Base-by-base conservation (phyloP, 2,113 vertebrate species). In the Scatophagus argus region DNA sequence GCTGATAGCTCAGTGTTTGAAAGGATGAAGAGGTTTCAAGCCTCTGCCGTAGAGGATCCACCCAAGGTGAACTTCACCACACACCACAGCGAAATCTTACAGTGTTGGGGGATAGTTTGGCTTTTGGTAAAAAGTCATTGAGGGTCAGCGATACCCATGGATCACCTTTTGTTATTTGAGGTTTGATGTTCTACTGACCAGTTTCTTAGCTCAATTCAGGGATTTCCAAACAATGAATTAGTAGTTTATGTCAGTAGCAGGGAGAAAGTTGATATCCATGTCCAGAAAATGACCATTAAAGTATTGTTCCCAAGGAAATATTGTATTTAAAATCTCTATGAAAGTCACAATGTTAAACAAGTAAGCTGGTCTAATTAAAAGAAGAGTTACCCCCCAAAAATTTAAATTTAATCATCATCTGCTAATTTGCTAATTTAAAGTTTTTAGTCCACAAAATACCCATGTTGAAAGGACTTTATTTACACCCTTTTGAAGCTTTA, bases 1-100 rank as follows among this genome's bases (percentile, higher is more conserved):
- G 98, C 97, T 55, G 97, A 99, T 89, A 95, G 95, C 87, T 95
- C 97, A 0, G 98, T 99, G 34, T 99, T 99, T 88, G 96, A 99
- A 89, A 96, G 91, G 89, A 99, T 99, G 98, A 97, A 93, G 90
- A 96, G 93, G 76, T 99, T 96, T 88, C 98, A 99, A 89, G 90
- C 92, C 88, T 96, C 96, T n/a, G 96, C 93, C 38, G 27, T 93
- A 36, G 94, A 95, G 79, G 91, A 96, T 32, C 77, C 89, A 32
- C 27, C 64, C 72, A 87, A 93, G 93, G 95, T 95, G 82, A 90
- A 87, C 58, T 38, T 67, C 66, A 34, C 19, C 9, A 17, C 71
- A 61, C 83, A 54, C 46, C 44, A 58, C 29, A 54, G n/a, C n/a
- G 31, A 67, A 74, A 52, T 39, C 23, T 56, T 1, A 39, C 56